Evolutionary conservation across 1,140 invertebrate genomes (phyloP), one percentile per base, ranked within the genome.

Genomic region (Amphibalanus amphitrite): DNA sequence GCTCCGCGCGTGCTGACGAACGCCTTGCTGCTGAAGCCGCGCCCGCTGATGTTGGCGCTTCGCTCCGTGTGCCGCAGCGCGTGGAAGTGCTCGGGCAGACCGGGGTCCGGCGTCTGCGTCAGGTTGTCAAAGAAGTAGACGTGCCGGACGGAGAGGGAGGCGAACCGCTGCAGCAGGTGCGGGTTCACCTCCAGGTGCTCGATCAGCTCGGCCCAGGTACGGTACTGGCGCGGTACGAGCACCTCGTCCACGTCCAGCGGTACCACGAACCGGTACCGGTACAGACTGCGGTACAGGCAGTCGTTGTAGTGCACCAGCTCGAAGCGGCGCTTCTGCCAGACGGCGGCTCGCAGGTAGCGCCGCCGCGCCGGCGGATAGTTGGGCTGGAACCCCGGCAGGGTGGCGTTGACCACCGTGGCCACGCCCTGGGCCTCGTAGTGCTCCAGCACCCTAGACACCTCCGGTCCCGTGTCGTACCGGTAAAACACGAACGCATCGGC

Each of bases 301-400:
- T 97, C 95, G 80, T 97, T 97, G 82, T 97, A 97, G 0, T 94
- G 93, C 75, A 97, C 94, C 68, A 97, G 83, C 79, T 97, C 94
- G 80, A 96, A 94, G 77, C 95, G 91, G 23, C 94, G 82, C 78
- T 97, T 97, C 79, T 94, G 88, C 78, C 91, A 95, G 4, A 90
- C 69, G 72, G 74, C 71, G 78, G 91, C 92, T 69, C 90, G 90
- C 8, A 95, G 82, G 76, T 93, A 95, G 78, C 92, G 84, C 79
- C 94, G 91, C 77, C 93, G 89, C 71, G 94, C 88, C 0, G 88
- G 87, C 0, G 91, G 91, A 13, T 92, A 85, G 77, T 96, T 97
- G 0, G 93, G 93, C 76, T 93, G 91, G 0, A 92, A 90, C 0
- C 93, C 94, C 0, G 93, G 92, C 70, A 96, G 80, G 0, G 91